phyloP scores from a whole-genome alignment of 1,140 invertebrate species.

The Probaryconus sp. region DNA sequence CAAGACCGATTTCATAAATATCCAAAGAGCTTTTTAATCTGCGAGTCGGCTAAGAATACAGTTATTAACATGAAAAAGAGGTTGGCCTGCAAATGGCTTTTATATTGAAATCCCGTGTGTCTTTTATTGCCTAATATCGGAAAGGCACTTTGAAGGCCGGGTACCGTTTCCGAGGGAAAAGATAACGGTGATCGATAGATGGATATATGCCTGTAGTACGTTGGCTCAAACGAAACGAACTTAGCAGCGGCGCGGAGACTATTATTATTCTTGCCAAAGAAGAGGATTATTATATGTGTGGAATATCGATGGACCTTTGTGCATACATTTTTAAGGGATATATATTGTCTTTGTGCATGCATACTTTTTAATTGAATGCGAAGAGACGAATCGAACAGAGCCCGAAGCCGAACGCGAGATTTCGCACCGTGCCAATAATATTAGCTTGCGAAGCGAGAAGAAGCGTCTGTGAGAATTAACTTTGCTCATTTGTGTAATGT shows the following conservation, averaged over 20 bases:
- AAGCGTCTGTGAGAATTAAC: too few species aligned
- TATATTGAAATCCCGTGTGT: conserved; percentile 61
- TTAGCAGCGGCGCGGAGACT: conserved; percentile 54
- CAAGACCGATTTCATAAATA: conserved; percentile 65
- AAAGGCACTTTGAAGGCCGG: conserved; percentile 49
- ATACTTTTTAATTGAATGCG: conserved; percentile 38
- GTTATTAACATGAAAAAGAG: conserved; percentile 64
- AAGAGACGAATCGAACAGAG: conserved; percentile 19
- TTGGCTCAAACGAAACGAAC: conserved; percentile 60
- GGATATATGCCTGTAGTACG: too few species aligned
- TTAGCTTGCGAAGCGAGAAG: too few species aligned
- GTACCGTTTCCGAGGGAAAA: conserved; percentile 39
- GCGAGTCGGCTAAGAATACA: conserved; percentile 59
- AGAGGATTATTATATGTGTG: conserved; percentile 59
- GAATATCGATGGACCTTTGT: conserved; percentile 60
- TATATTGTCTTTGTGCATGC: conserved; percentile 51
- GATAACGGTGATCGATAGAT: conserved; percentile 55
- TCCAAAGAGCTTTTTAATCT: conserved; percentile 62
- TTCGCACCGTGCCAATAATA: too few species aligned
- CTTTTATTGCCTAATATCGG: conserved; percentile 59
- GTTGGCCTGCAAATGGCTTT: conserved; percentile 59
- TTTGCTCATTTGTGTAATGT: too few species aligned
- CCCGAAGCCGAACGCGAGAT: too few species aligned
- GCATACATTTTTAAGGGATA: conserved; percentile 52
- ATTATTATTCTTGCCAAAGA: conserved; percentile 57